Percentiles rank a stretch among this genome's conserved stretches.
Conservation (phyloP, 2,797 vertebrate species). For the Intellagama lesueurii region DNA sequence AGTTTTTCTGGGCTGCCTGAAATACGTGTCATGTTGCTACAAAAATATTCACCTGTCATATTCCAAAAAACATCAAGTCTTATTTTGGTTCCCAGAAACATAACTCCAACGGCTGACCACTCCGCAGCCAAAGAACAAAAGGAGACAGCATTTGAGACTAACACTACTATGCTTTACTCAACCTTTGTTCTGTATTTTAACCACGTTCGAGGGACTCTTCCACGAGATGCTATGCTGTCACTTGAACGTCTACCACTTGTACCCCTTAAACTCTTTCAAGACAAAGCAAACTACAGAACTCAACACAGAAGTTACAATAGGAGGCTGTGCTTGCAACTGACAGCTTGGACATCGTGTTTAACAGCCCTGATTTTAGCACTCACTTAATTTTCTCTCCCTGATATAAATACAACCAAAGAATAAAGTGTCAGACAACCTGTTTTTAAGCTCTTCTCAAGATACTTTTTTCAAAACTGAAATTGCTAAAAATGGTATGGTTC, state of each 20-base stretch:
- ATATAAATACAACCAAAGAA: slow-evolving; percentile 29
- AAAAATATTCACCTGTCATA: not conserved
- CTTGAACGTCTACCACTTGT: not conserved
- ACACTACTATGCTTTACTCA: not conserved
- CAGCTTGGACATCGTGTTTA: not conserved
- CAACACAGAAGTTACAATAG: not conserved
- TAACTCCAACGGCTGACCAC: not conserved
- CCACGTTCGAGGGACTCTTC: not conserved
- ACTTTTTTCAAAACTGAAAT: slow-evolving; percentile 45
- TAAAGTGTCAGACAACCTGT: slow-evolving; percentile 37
- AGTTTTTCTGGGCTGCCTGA: not conserved
- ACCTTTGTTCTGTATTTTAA: not conserved
- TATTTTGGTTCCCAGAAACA: not conserved
- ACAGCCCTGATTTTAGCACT: slow-evolving; percentile 1
- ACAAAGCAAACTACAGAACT: not conserved
- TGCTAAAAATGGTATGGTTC: slow-evolving; percentile 31
- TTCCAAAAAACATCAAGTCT: not conserved
- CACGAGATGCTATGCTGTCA: not conserved
- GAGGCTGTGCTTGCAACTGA: not conserved
- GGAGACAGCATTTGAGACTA: not conserved
- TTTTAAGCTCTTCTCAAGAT: slow-evolving; percentile 38
- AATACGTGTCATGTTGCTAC: too few relatives aligned
- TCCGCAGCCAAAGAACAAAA: not conserved
- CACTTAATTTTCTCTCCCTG: slow-evolving; percentile 35
- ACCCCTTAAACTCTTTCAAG: not conserved